Evolutionary conservation across 35 echinoderm and acorn worm species (phyloP), one percentile per base, ranked within the genome.

Genomic region (Ophiothrix spiculata): DNA sequence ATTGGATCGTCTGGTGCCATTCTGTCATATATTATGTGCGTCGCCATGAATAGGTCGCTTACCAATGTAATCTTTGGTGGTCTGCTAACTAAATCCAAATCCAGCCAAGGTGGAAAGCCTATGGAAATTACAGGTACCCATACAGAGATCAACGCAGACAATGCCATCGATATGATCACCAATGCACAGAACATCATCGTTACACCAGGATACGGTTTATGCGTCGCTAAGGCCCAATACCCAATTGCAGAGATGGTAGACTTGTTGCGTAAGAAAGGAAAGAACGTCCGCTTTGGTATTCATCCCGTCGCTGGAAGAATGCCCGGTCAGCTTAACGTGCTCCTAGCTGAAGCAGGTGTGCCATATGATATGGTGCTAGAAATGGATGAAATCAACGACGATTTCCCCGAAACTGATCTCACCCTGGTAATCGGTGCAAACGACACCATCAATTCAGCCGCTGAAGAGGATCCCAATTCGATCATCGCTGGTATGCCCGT

Each of bases 1-100:
- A 99, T 99, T 89, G 96, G 96, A 1, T 99, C 96, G 25, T 99
- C 96, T 88, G 96, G 96, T 94, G 96, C 96, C 89, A 99, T 99
- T 45, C 83, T 99, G 38, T 94, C 95, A 15, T 94, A 99, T 86
- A 99, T 99, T 79, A 99, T 99, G 96, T 99, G 96, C 64, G 90
- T 91, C 33, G 96, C 96, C 45, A 99, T 99, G 96, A 99, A 99
- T 75, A 86, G 96, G 45, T 99, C 96, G 31, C 92, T 99, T 13
- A 39, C 92, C 82, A 99, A 99, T 83, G 96, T 99, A 74, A 99
- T 99, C 79, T 94, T 99, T 74, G 96, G 96, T 42, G 96, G 96
- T 31, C 94, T 94, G 37, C 88, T 92, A 28, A 94, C 92, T 25
- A 28, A 81, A 14, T 91, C 96, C 25, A 16, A 81, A 14, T 89